Evolutionary conservation across 2,113 vertebrate genomes (phyloP).

Genomic region (Melozone crissalis): DNA sequence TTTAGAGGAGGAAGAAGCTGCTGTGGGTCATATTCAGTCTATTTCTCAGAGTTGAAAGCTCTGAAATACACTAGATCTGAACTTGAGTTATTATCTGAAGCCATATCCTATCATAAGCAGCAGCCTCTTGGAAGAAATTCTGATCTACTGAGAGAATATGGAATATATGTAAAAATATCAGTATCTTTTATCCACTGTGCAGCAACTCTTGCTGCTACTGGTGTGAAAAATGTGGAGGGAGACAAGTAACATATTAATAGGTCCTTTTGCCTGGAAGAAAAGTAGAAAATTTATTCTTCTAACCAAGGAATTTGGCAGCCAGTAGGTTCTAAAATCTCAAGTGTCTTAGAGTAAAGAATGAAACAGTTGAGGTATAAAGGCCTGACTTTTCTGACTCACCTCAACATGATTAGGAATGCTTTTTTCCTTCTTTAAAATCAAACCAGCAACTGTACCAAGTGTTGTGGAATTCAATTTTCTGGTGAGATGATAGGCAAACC

Average conservation of each 20-base stretch:
- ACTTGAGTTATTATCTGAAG: neutral
- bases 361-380: neutral
- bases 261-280: neutral
- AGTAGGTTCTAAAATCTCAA: neutral
- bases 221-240: slow-evolving; percentile 13
- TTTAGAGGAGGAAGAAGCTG: neutral
- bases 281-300: neutral
- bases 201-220: neutral
- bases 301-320: neutral
- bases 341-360: neutral
- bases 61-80: neutral
- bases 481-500: neutral
- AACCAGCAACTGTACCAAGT: neutral
- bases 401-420: neutral
- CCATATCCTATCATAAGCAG: neutral
- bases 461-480: neutral
- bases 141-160: neutral
- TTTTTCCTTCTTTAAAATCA: neutral
- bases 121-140: neutral
- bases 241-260: neutral
- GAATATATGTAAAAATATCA: neutral
- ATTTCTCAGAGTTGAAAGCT: neutral
- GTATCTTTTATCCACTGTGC: neutral
- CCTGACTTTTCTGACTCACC: neutral
- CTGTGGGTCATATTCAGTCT: neutral